Conservation (phyloP, 1,140 invertebrate species). For the Palaemon carinicauda region DNA sequence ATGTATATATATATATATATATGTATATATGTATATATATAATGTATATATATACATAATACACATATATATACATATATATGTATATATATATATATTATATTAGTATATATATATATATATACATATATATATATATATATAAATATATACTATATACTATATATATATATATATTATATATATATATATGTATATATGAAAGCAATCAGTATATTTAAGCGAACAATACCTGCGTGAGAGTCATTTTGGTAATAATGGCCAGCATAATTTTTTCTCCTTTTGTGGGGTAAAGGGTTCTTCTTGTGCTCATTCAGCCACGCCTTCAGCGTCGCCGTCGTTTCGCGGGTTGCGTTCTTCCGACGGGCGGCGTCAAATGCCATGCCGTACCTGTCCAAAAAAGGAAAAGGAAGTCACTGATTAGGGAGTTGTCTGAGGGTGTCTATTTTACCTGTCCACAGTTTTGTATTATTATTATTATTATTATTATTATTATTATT, state of each 20-base stretch:
- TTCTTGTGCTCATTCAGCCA: slow-evolving; percentile 64
- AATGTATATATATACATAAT: no score
- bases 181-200: neutral
- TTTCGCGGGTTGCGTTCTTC: slow-evolving; percentile 62
- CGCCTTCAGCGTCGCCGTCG: slow-evolving; percentile 63
- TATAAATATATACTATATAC: no score
- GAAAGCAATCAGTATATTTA: neutral
- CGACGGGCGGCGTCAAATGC: slow-evolving; percentile 58
- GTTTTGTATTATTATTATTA: no score
- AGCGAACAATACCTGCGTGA: slow-evolving; percentile 61
- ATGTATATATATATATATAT: no score
- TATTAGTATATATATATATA: no score
- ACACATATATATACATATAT: no score
- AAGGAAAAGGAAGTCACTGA: slow-evolving; percentile 62
- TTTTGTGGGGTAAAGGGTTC: slow-evolving; percentile 64
- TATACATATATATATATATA: no score
- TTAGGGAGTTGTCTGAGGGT: neutral
- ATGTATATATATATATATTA: no score
- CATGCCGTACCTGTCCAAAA: slow-evolving; percentile 61
- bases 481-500: no score
- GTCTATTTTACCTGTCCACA: neutral
- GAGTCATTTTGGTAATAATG: slow-evolving; percentile 64
- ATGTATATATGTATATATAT: no score
- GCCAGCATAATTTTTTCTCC: slow-evolving; percentile 64
- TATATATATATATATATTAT: no score